A percentile compares a stretch with the other conserved stretches of the same genome.
Evolutionary conservation across 2,888 invertebrate species (phyloP).

Genomic region (Caprella mutica): DNA sequence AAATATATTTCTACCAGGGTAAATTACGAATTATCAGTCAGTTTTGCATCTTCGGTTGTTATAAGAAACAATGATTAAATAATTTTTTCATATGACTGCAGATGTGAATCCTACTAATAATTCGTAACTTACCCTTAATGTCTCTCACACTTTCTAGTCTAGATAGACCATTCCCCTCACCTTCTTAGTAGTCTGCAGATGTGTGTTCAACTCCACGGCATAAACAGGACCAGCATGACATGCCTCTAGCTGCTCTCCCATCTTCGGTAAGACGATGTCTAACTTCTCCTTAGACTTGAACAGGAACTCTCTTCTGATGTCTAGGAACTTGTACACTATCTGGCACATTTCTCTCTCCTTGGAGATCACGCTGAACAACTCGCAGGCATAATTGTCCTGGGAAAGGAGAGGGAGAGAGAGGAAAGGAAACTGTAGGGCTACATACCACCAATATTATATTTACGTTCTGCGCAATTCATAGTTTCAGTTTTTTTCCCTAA

Average conservation of each 20-base stretch:
- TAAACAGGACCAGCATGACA: constrained; percentile 20
- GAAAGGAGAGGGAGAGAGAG: background rate
- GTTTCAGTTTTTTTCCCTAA: too few relatives aligned
- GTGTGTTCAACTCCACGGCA: constrained; percentile 23
- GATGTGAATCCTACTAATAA: too few relatives aligned
- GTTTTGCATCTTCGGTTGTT: too few relatives aligned
- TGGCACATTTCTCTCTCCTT: constrained; percentile 21
- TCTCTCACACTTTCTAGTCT: too few relatives aligned
- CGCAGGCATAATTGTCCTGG: constrained; percentile 31
- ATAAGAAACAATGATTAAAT: too few relatives aligned
- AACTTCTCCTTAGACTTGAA: constrained; percentile 10
- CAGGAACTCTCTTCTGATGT: constrained; percentile 14
- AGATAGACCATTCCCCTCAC: constrained; percentile 14
- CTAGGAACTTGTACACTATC: constrained; percentile 16
- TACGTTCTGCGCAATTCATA: too few relatives aligned
- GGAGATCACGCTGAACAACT: constrained; percentile 22
- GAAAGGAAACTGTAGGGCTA: too few relatives aligned
- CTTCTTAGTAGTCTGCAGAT: constrained; percentile 19
- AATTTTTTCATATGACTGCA: too few relatives aligned
- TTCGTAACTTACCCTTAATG: too few relatives aligned
- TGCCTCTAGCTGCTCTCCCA: constrained; percentile 11
- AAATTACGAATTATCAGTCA: too few relatives aligned
- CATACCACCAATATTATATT: too few relatives aligned
- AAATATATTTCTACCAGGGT: too few relatives aligned
- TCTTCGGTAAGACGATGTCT: constrained; percentile 19